phyloP scores from a whole-genome alignment of 2,113 vertebrate species.

The Marcusenius ussheri region DNA sequence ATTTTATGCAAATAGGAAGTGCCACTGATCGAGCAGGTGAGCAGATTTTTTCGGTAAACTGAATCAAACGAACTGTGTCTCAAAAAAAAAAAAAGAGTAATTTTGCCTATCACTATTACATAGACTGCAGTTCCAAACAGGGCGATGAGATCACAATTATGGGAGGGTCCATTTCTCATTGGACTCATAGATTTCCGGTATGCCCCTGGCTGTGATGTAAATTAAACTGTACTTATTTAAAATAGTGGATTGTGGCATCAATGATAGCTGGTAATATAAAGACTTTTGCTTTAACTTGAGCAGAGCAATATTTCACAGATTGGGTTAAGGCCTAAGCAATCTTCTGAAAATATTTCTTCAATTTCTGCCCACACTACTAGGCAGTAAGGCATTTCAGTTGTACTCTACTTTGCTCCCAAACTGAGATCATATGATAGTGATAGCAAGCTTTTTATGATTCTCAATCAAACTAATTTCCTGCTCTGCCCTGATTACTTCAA shows the following conservation, averaged over 20 bases:
- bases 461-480: background rate
- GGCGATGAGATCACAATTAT: too few relatives aligned
- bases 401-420: conserved; percentile 11
- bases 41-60: too few relatives aligned
- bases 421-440: conserved; percentile 2
- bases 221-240: background rate
- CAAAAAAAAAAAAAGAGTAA: too few relatives aligned
- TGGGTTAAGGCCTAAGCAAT: background rate
- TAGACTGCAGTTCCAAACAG: too few relatives aligned
- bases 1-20: too few relatives aligned
- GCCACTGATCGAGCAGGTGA: too few relatives aligned
- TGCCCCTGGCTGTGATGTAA: background rate
- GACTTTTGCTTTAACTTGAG: too few relatives aligned
- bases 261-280: background rate
- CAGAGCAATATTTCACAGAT: too few relatives aligned
- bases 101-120: too few relatives aligned
- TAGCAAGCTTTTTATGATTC: background rate
- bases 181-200: background rate
- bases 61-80: too few relatives aligned
- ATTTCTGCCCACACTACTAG: background rate
- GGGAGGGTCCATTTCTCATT: background rate
- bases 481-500: background rate
- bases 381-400: conserved; percentile 9
- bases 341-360: conserved; percentile 12
- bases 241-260: background rate